Conservation (phyloP, 2,888 invertebrate species). For the Lymantria dispar region DNA sequence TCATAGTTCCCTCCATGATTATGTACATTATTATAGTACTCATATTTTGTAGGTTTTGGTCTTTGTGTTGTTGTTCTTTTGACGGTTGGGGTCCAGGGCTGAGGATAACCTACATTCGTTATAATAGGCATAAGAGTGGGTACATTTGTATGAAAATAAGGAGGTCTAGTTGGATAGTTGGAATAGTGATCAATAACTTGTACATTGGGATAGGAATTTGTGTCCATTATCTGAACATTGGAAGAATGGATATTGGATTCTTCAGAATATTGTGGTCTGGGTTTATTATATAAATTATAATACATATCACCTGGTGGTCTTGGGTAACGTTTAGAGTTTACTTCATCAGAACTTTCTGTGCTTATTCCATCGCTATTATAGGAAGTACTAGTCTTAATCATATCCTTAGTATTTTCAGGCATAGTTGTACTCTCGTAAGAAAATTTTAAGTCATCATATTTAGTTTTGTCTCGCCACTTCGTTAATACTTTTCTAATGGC, state of each 20-base stretch:
- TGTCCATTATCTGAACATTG: conserved; percentile 56
- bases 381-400: conserved; percentile 27
- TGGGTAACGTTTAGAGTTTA: conserved; percentile 34
- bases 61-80: conserved; percentile 53
- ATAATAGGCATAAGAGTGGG: conserved; percentile 64
- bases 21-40: conserved; percentile 53
- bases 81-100: conserved; percentile 48
- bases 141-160: conserved; percentile 57
- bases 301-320: conserved; percentile 24
- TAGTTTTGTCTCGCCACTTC: conserved; percentile 78
- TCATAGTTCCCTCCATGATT: conserved; percentile 59
- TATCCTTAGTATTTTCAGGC: conserved; percentile 34
- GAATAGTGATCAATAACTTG: conserved; percentile 18
- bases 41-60: conserved; percentile 58
- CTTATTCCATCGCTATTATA: conserved; percentile 35
- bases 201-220: conserved; percentile 16
- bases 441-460: conserved; percentile 68
- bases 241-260: conserved; percentile 55
- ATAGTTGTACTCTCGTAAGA: conserved; percentile 55
- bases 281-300: conserved; percentile 42
- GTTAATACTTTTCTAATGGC: conserved; percentile 72
- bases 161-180: conserved; percentile 46
- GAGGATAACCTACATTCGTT: conserved; percentile 71
- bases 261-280: conserved; percentile 50
- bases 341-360: conserved; percentile 37